Percentiles rank a stretch among this genome's conserved stretches.
Conservation (phyloP, 2,797 vertebrate genomes). For the Acanthopagrus latus region DNA sequence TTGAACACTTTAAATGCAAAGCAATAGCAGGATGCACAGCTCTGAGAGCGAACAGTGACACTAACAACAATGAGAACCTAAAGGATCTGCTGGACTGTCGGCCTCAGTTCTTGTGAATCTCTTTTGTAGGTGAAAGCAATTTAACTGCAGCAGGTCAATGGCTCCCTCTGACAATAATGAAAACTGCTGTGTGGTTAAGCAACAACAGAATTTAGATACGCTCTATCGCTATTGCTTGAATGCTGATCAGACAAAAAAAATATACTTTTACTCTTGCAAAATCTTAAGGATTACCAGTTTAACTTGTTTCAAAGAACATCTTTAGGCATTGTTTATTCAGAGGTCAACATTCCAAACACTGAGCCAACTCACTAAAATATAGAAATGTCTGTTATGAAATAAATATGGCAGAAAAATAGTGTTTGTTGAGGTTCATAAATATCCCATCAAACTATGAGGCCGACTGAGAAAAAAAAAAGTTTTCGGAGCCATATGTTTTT, state of each 20-base stretch:
- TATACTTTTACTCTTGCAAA: background rate
- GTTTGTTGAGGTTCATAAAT: background rate
- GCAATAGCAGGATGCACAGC: background rate
- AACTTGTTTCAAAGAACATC: background rate
- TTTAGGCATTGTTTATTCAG: background rate
- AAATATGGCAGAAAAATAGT: background rate
- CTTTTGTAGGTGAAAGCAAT: background rate
- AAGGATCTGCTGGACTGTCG: background rate
- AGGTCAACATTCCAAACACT: background rate
- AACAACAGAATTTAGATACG: conserved; percentile 6
- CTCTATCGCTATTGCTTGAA: background rate
- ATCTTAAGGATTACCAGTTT: background rate
- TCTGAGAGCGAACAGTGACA: background rate
- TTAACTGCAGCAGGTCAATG: background rate
- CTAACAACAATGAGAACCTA: background rate
- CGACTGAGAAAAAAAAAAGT: background rate
- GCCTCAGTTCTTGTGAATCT: background rate
- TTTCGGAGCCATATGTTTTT: background rate
- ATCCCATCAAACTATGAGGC: background rate
- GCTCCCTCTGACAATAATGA: background rate
- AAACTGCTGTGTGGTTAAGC: background rate
- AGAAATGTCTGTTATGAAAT: background rate
- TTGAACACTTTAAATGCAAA: conserved; percentile 9
- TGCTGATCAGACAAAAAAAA: background rate
- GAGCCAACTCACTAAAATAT: background rate